Evolutionary conservation across 2,888 invertebrate species (phyloP).

Genomic region (Eupithecia tripunctaria): DNA sequence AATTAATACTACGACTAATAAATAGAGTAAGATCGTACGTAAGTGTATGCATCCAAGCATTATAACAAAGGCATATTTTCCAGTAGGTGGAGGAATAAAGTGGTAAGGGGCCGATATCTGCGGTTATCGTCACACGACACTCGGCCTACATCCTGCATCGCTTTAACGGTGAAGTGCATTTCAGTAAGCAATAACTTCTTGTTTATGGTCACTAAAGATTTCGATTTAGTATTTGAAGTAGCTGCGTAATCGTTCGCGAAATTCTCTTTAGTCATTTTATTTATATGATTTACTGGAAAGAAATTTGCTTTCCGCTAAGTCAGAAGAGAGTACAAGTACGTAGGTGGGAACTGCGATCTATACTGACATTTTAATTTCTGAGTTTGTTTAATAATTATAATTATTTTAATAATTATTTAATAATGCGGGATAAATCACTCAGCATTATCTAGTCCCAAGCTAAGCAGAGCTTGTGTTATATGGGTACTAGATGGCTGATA

Average conservation of each 20-base stretch:
- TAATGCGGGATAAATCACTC: too few relatives aligned
- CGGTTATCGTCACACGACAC: constrained; percentile 42
- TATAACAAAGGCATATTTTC: not conserved
- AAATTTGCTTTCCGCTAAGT: not conserved
- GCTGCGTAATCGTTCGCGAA: not conserved
- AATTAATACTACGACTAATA: too few relatives aligned
- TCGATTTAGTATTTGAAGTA: not conserved
- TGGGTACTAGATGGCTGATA: too few relatives aligned
- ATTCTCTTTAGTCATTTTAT: not conserved
- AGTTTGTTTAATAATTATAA: too few relatives aligned
- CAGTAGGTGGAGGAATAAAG: not conserved
- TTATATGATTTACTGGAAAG: not conserved
- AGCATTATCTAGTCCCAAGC: too few relatives aligned
- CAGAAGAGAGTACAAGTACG: not conserved
- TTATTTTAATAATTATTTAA: too few relatives aligned
- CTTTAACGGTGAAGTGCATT: constrained; percentile 23
- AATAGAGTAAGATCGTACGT: not conserved
- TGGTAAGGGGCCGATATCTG: constrained; percentile 15
- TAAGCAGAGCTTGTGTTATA: too few relatives aligned
- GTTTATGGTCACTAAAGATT: constrained; percentile 2
- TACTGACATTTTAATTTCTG: not conserved
- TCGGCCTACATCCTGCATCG: constrained; percentile 25
- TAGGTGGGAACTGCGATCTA: not conserved
- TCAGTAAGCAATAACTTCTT: constrained; percentile 1
- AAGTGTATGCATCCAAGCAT: not conserved